phyloP scores from a whole-genome alignment of 1,140 invertebrate species.

The Oreohelix idahoensis region DNA sequence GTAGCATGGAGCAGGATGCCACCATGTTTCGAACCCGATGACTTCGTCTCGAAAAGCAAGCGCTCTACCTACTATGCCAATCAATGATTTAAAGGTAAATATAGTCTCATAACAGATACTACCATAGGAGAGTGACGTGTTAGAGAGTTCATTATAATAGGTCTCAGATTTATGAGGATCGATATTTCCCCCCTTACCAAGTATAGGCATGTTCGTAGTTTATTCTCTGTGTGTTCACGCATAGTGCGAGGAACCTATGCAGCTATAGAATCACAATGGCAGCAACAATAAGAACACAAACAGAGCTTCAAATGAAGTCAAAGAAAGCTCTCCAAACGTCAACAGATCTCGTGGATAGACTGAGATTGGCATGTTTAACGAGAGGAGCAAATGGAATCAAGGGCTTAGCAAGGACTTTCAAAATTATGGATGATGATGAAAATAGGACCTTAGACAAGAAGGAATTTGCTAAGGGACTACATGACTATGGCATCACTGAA shows the following conservation, averaged over 20 bases:
- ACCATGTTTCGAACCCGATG: too few species aligned
- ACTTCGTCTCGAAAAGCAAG: too few species aligned
- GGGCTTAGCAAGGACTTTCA: conserved; percentile 89
- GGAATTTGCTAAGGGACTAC: conserved; percentile 88
- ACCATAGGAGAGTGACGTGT: too few species aligned
- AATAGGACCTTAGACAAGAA: conserved; percentile 86
- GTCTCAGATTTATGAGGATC: too few species aligned
- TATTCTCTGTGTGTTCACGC: too few species aligned
- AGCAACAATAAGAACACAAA: conserved; percentile 76
- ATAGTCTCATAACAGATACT: too few species aligned
- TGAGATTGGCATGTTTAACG: conserved; percentile 87
- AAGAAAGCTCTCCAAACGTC: conserved; percentile 73
- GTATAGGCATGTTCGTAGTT: too few species aligned
- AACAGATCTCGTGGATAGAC: conserved; percentile 86
- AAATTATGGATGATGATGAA: conserved; percentile 93
- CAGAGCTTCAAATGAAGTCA: conserved; percentile 86
- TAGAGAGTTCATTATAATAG: too few species aligned
- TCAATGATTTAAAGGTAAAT: too few species aligned
- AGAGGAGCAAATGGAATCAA: conserved; percentile 91
- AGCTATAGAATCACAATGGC: conserved; percentile 62
- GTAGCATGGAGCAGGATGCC: too few species aligned
- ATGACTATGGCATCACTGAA: conserved; percentile 84
- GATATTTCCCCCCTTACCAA: too few species aligned
- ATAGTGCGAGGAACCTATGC: neutral
- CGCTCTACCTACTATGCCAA: too few species aligned